Evolutionary conservation across 1,140 invertebrate species (phyloP).

Genomic region (Uloborus diversus): DNA sequence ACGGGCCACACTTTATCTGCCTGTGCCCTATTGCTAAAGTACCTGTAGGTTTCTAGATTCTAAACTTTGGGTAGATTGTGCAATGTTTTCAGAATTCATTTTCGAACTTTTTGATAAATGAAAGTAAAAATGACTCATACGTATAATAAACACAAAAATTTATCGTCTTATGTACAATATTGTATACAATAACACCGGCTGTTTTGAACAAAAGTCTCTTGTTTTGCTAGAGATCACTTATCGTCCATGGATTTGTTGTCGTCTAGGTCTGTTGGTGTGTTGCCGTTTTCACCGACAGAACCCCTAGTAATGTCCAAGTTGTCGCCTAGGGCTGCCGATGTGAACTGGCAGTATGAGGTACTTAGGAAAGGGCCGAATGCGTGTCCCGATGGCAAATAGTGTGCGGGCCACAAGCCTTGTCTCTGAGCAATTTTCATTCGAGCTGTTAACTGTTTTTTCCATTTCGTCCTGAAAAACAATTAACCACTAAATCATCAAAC

Average conservation of each 20-base stretch:
- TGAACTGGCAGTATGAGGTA: constrained; percentile 45
- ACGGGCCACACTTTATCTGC: too few relatives aligned
- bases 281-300: constrained; percentile 10
- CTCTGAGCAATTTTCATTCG: constrained; percentile 85
- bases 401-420: constrained; percentile 79
- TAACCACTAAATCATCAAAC: too few relatives aligned
- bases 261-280: constrained; percentile 12
- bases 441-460: constrained; percentile 94
- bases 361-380: constrained; percentile 53
- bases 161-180: not conserved
- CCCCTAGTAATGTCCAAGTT: constrained; percentile 26
- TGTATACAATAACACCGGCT: not conserved
- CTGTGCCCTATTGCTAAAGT: too few relatives aligned
- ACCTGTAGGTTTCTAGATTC: too few relatives aligned
- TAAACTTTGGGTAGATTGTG: not conserved
- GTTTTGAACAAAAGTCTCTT: not conserved
- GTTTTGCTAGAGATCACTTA: constrained; percentile 4
- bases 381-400: constrained; percentile 70
- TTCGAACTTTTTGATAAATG: not conserved
- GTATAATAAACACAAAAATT: not conserved
- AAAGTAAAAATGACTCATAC: not conserved
- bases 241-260: constrained; percentile 50
- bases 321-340: constrained; percentile 26
- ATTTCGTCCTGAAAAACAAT: constrained; percentile 82
- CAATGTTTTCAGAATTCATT: not conserved